Evolutionary conservation across 2,113 vertebrate species (phyloP).

Genomic region (Varanus komodoensis): DNA sequence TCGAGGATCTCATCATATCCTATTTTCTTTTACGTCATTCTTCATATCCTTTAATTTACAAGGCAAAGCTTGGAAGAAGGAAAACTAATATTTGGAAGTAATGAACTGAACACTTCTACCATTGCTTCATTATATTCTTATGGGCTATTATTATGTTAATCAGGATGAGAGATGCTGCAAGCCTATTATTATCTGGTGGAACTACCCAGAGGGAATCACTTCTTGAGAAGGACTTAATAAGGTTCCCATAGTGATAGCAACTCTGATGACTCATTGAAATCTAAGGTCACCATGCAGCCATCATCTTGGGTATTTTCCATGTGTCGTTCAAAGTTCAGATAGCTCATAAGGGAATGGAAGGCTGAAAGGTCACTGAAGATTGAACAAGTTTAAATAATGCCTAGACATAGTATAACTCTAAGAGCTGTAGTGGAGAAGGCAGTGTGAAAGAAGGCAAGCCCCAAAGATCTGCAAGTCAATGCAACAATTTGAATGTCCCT

Average conservation of each 20-base stretch:
- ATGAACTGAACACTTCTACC: constrained; percentile 30
- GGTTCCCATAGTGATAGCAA: not conserved
- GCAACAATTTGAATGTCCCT: not conserved
- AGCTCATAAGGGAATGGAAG: constrained; percentile 9
- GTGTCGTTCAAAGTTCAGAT: constrained; percentile 35
- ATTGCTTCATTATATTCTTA: constrained; percentile 18
- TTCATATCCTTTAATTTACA: constrained; percentile 11
- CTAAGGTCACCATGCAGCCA: constrained; percentile 24
- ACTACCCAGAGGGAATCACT: constrained; percentile 25
- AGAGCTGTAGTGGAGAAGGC: not conserved
- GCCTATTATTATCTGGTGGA: constrained; percentile 11
- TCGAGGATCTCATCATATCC: not conserved
- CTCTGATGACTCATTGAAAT: constrained; percentile 20
- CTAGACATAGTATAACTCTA: constrained; percentile 4
- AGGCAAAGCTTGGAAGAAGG: not conserved
- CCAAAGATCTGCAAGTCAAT: constrained; percentile 5
- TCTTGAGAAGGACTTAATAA: not conserved
- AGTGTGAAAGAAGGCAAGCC: not conserved
- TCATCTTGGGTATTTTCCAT: not conserved
- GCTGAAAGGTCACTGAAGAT: constrained; percentile 10
- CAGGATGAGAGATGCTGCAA: rapidly evolving
- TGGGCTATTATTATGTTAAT: not conserved
- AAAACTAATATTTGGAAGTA: constrained; percentile 43
- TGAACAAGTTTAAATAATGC: constrained; percentile 5
- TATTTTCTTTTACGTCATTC: constrained; percentile 7